Percentiles rank a stretch among this genome's conserved stretches.
These are phyloP conservation scores for Rhodeus uyekii DNA, from an alignment of 2,797 vertebrate species.

Conservation along the genomic window DNA sequence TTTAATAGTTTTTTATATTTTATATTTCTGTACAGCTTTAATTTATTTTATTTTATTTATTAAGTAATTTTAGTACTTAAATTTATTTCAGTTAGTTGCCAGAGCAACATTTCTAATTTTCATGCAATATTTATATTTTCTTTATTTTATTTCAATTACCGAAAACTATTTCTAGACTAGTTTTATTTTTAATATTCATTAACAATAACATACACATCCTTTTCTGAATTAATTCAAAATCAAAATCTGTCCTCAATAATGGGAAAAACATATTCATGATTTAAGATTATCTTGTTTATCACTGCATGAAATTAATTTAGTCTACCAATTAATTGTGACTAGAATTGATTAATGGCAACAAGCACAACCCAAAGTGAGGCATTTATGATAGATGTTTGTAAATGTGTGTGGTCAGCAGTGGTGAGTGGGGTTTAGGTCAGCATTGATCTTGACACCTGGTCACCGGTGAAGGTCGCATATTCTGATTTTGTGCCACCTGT, in stretches of 20 bases:
- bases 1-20: not conserved
- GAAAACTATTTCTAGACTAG: not conserved
- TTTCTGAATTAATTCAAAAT: not conserved
- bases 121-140: not conserved
- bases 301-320: slow-evolving; percentile 47
- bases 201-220: not conserved
- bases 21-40: not conserved
- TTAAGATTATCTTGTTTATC: slow-evolving; percentile 40
- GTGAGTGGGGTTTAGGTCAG: slow-evolving; percentile 24
- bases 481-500: slow-evolving; percentile 14
- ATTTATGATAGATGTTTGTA: slow-evolving; percentile 47
- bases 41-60: not conserved
- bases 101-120: not conserved
- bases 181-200: not conserved
- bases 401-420: slow-evolving; percentile 49
- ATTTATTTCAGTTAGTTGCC: not conserved
- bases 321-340: slow-evolving; percentile 43
- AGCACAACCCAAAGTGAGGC: slow-evolving; percentile 19
- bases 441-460: slow-evolving; percentile 31
- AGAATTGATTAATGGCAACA: slow-evolving; percentile 40
- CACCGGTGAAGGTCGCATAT: slow-evolving; percentile 40
- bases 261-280: slow-evolving; percentile 34
- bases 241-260: not conserved
- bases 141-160: not conserved
- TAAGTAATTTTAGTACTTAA: not conserved